Conservation (phyloP, 2,797 vertebrate genomes). For the Lepilemur ruficaudatus region DNA sequence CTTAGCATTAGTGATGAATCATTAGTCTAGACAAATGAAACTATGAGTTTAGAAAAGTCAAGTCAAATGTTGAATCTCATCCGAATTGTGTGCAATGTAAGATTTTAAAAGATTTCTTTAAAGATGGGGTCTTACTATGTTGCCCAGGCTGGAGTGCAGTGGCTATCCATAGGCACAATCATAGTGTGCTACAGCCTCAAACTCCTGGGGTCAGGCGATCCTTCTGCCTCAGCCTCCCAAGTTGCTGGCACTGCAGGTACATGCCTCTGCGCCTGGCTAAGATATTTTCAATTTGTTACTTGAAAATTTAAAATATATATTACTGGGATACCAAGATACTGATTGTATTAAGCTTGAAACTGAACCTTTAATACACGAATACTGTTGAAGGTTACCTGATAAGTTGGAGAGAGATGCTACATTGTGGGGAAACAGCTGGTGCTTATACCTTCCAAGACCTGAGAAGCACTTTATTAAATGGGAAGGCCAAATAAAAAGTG, state of each 20-base stretch:
- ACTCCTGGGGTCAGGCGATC: background rate
- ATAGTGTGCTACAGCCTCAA: background rate
- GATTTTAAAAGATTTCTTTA: background rate
- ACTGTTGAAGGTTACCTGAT: background rate
- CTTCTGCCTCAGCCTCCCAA: too few species aligned
- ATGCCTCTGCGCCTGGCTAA: background rate
- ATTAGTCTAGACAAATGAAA: background rate
- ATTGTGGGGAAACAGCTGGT: background rate
- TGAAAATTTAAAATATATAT: background rate
- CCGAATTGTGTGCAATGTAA: background rate
- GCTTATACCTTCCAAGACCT: background rate
- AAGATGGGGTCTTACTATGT: background rate
- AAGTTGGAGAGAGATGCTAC: constrained; percentile 1
- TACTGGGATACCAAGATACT: background rate
- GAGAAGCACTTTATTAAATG: background rate
- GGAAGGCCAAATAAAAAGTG: background rate
- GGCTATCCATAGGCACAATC: background rate
- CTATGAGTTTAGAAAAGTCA: constrained; percentile 1
- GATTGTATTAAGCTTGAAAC: background rate
- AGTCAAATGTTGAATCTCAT: background rate
- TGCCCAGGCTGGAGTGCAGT: background rate
- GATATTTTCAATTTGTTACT: background rate
- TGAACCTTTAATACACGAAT: background rate
- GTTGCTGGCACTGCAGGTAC: background rate
- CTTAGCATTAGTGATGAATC: background rate